phyloP scores from a whole-genome alignment of 2,797 vertebrate species.

The Poecilia gillii region DNA sequence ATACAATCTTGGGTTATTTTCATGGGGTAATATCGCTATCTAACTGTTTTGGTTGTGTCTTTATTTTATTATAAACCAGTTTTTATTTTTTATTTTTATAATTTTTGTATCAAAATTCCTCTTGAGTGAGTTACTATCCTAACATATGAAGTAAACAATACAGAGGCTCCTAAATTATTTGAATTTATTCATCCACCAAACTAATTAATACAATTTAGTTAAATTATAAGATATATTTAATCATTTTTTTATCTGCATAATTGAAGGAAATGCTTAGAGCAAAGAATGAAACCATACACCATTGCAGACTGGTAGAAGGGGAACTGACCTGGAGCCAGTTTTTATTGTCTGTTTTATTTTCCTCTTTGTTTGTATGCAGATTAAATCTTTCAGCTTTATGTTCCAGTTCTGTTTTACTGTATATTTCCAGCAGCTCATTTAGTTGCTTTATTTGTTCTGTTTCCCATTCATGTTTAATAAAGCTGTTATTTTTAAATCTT shows the following conservation, averaged over 20 bases:
- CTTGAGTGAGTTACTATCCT: too few relatives aligned
- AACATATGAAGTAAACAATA: too few relatives aligned
- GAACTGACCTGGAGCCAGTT: neutral
- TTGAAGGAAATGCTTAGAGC: neutral
- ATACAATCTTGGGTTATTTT: too few relatives aligned
- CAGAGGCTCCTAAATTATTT: neutral
- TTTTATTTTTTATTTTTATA: too few relatives aligned
- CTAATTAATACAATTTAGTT: neutral
- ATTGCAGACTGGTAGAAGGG: neutral
- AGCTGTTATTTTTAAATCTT: slow-evolving; percentile 33
- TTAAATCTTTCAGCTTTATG: slow-evolving; percentile 22
- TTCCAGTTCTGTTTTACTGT: slow-evolving; percentile 24
- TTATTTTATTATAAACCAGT: too few relatives aligned
- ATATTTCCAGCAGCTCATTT: slow-evolving; percentile 18
- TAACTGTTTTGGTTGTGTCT: too few relatives aligned
- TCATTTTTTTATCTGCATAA: neutral
- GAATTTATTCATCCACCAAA: neutral
- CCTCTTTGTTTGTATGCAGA: slow-evolving; percentile 29
- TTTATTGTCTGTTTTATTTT: slow-evolving; percentile 13
- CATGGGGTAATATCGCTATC: too few relatives aligned
- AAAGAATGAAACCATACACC: neutral
- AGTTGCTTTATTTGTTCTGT: neutral
- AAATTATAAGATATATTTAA: neutral
- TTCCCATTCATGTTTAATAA: neutral
- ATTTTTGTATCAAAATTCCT: too few relatives aligned